Base-by-base conservation (phyloP, 1,140 invertebrate species). In the Hormaphis cornu region DNA sequence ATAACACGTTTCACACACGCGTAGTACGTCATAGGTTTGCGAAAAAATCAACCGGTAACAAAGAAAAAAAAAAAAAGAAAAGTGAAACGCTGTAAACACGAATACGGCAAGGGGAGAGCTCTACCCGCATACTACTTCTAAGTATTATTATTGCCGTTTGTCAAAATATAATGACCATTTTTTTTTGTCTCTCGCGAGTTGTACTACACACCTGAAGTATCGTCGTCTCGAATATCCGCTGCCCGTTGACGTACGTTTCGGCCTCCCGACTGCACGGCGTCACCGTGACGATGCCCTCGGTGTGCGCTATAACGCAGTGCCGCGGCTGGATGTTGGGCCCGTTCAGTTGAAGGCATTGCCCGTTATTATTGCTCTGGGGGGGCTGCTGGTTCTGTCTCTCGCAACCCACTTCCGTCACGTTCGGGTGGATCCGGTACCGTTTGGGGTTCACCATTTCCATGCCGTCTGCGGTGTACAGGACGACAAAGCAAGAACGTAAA, bases 221-320 rank as follows among this genome's bases (percentile, higher is more conserved):
- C 4, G 94, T 95, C 1, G 93, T 94, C 77, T 97, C 93, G 75
- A 87, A 87, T 75, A 95, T 91, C 72, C 93, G 83, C 75, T 93
- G 90, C 46, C 91, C 90, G 78, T 97, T 95, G 58, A 97, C 91
- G 76, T 91, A 96, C 8, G 92, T 95, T 75, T 95, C 90, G 3
- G 93, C 91, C 76, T 96, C 93, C 20, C 90, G 83, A 75, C 89
- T 91, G 75, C 91, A 87, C 26, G 95, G 93, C n/a, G 93, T 97
- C 2, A 96, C 85, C 0, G 91, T 94, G 50, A 95, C 93, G 44
- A 95, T 90, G 30, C 90, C 90, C 71, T 95, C 90, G 16, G 88
- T 90, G 74, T 91, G 84, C 48, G 93, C 90, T 63, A 97, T 89
- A 58, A 97, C 91, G 79, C 94, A 97, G 79, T 98, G 95, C 35